Evolutionary conservation across 2,113 vertebrate genomes (phyloP), one percentile per base, ranked within the genome.

Genomic region (Callithrix jacchus): DNA sequence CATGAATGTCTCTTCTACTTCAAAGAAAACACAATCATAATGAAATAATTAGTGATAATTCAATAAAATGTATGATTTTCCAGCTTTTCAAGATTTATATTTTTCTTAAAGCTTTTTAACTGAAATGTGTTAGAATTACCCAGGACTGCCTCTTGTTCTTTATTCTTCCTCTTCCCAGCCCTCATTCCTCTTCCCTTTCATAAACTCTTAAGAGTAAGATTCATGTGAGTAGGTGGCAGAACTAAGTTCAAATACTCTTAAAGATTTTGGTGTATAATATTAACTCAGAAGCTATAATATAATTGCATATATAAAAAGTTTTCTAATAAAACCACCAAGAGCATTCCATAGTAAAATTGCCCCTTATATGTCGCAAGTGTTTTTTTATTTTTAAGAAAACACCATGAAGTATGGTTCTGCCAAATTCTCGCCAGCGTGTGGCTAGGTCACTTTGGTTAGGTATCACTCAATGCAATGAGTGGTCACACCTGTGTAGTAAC

Each of bases 61-160:
- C 68, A 92, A 79, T n/a, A 91, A 86, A 84, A 8, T 76, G 2
- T 80, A 84, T 88, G 8, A 64, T 10, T 54, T 68, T 68, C 64
- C 35, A 13, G 40, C 86, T 52, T 68, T 95, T 82, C 14, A 81
- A 82, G n/a, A 66, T 94, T 94, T 82, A 37, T n/a, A 52, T 80
- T 80, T 81, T 81, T 81, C 37, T 81, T 37, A 70, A 79, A 56
- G 17, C 87, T 81, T 52, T 97, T 95, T 42, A 30, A 94, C 27
- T 91, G 79, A 95, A 95, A 58, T 92, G 5, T 91, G 4, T 88
- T 79, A 91, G 54, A 86, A 89, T 87, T 93, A 96, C 3, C 64
- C n/a, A 79, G 52, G 4, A 2, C 10, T 95, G 40, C 83, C 74
- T 12, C 66, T 86, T 56, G 30, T 61, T 74, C 66, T 81, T 92